Base-by-base conservation (phyloP, 2,888 invertebrate species). In the Drosophila koepferae region DNA sequence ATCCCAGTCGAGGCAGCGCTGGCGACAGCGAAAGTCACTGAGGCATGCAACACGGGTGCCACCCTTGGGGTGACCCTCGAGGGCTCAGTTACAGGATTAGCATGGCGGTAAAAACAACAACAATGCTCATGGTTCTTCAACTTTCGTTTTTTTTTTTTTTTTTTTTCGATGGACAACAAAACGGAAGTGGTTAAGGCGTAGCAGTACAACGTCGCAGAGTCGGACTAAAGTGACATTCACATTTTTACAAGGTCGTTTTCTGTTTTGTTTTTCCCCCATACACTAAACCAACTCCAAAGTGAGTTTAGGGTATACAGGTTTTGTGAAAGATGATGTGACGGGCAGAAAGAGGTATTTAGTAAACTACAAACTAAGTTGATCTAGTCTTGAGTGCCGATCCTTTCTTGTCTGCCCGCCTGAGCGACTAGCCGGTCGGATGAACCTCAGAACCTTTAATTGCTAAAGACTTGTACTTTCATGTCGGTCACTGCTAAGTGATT, bases 11-110 rank as follows among this genome's bases (percentile, higher is more conserved):
- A 43, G 36, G 31, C 43, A 41, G 53, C 23, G 34, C 59, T 18
- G 69, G 70, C 69, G 59, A 72, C 80, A 59, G 72, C 58, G 72
- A 59, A 66, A 76, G 84, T 73, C 80, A 68, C 53, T 62, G 83
- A 80, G 68, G 66, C 83, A 63, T 72, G 70, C 58, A 74, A 41
- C 55, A 55, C 55, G 23, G 60, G 64, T 54, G 67, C 65, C 68
- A 66, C 54, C 55, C 55, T 55, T 8, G 9, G 66, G 55, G 63
- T 31, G 68, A 72, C 63, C 78, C 78, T 51, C 65, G 67, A 43
- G 55, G 69, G 68, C 67, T 87, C 82, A 77, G 79, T 89, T 86
- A 80, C 86, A 70, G 86, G 88, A 89, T 86, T 86, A 86, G 76
- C 82, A 72, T 73, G 81, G 64, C 77, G 66, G 55, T 61, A 46